Evolutionary conservation across 2,113 vertebrate genomes (phyloP), one percentile per base, ranked within the genome.

Genomic region (Atlantisia rogersi): DNA sequence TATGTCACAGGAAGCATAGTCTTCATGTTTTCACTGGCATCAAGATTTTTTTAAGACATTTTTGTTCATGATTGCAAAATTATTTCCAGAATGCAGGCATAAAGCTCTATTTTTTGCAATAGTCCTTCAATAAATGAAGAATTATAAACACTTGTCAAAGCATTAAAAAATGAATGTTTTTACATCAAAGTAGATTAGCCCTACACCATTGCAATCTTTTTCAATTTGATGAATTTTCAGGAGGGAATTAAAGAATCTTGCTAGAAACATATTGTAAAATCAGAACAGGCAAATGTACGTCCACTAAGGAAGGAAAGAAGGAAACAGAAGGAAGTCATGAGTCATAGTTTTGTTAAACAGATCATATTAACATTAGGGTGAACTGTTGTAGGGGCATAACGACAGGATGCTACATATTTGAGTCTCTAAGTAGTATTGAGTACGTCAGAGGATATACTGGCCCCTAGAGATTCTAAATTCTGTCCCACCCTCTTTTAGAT

Each of bases 1-100:
- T 88, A 92, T 95, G 89, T 94, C 89, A 87, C 86, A 86, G 91
- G 93, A 95, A 95, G 89, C 64, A 92, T 88, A 95, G 58, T 89
- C 69, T 94, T 91, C 48, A 1, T 96, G 81, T 94, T 92, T 95
- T 94, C 86, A 48, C 77, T 92, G 83, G 77, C 91, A 91, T 86
- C 22, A 40, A 91, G n/a, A 46, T 62, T 88, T 95, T 94, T 96
- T 95, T 15, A 53, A 88, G 91, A 35, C 18, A 42, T 84, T 95
- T 95, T 89, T 63, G 42, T 48, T 95, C 48, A 37, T 17, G 29
- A 94, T 97, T 0, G 0, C 44, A 89, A 95, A 95, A 92, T 94
- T 96, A 94, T 95, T 94, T 91, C 56, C 53, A 68, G 44, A 86
- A 84, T 84, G 25, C 56, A 92, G 52, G 46, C 76, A 60, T 64